Evolutionary conservation across 2,888 invertebrate species (phyloP), one percentile per base, ranked within the genome.

Genomic region (Auanema sp.): DNA sequence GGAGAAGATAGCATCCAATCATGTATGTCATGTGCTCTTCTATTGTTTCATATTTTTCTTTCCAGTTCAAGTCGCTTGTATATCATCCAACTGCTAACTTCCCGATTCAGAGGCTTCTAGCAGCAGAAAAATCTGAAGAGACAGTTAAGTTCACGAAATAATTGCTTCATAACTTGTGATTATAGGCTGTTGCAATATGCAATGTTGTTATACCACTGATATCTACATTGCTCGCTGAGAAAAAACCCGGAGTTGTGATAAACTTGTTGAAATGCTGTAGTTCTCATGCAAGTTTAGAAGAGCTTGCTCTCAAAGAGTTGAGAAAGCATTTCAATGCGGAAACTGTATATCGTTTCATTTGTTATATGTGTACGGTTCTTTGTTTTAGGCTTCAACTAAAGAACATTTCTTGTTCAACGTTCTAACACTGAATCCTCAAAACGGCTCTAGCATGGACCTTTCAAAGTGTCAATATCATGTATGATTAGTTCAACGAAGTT

Each of bases 331-430:
- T 67, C 58, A 58, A 65, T 8, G 63, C 70, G 12, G 53, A 59
- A 8, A 66, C 68, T 14, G 72, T 69, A n/a, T n/a, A n/a, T n/a
- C n/a, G n/a, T n/a, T n/a, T n/a, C n/a, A n/a, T n/a, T n/a, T n/a
- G n/a, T n/a, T 10, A 42, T 40, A 5, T 10, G 14, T 55, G 40
- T 6, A 33, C 41, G 56, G 10, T 16, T 24, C n/a, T 41, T 1
- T 18, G 14, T 59, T 67, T 42, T 43, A 68, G 69, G 57, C 58
- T 10, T 59, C 65, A 0, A 72, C 66, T 12, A 72, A 72, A 58
- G 55, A 52, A 4, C 42, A 69, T 16, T 74, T 76, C 23, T 49
- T 76, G 16, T 51, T 68, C 42, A 76, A 76, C 53, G 60, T 69
- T 16, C 53, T 76, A n/a, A 69, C 76, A 12, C 52, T 65, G 47